A percentile compares a stretch with the other conserved stretches of the same genome.
Evolutionary conservation across 1,140 invertebrate species (phyloP).

Genomic region (Polyergus mexicanus): DNA sequence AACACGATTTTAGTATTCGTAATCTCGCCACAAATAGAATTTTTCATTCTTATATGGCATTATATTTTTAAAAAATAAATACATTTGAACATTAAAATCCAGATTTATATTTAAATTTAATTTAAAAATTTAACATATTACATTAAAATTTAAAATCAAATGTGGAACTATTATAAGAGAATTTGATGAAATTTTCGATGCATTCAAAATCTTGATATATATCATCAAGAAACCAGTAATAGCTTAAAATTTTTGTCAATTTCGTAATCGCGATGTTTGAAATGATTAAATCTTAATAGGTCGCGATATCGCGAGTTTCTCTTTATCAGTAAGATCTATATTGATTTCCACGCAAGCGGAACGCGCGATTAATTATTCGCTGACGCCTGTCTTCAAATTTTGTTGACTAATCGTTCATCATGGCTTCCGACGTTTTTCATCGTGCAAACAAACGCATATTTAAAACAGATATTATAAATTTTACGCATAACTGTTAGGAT

Average conservation of each 20-base stretch:
- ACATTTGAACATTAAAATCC: too few relatives aligned
- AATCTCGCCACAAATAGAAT: background rate
- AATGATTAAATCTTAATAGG: background rate
- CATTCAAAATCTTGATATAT: background rate
- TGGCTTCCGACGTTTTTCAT: constrained; percentile 18
- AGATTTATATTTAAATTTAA: too few relatives aligned
- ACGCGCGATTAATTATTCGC: constrained; percentile 44
- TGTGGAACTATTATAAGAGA: too few relatives aligned
- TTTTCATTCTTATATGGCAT: background rate
- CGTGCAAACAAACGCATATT: constrained; percentile 20
- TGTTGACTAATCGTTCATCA: constrained; percentile 2
- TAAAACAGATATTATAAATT: constrained; percentile 1
- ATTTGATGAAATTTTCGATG: too few relatives aligned
- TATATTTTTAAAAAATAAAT: background rate
- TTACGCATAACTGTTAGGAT: background rate
- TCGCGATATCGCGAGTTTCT: background rate
- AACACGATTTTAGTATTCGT: background rate
- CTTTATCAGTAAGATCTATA: constrained; percentile 26
- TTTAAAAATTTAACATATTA: too few relatives aligned
- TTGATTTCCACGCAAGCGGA: constrained; percentile 3
- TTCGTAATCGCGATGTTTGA: background rate
- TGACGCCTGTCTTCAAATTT: constrained; percentile 50
- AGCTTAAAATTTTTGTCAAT: background rate
- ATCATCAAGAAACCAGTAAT: background rate
- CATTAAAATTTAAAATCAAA: too few relatives aligned